Conservation (phyloP, 2,113 vertebrate species). For the Sander vitreus region DNA sequence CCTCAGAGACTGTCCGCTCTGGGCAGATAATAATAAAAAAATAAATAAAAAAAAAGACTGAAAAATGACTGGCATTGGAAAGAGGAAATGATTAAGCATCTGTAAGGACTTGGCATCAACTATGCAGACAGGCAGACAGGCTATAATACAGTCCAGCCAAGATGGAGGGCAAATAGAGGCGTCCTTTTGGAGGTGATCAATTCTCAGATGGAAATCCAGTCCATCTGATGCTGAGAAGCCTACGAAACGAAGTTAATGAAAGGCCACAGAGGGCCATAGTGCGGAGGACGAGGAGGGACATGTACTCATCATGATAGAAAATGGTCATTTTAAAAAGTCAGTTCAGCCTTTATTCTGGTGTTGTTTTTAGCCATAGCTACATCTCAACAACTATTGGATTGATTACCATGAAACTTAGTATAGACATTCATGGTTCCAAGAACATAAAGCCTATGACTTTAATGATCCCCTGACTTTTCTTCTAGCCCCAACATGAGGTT, state of each 20-base stretch:
- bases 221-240: constrained; percentile 41
- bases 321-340: neutral
- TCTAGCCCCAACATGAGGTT: neutral
- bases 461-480: neutral
- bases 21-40: constrained; percentile 64
- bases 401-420: neutral
- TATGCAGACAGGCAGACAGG: constrained; percentile 48
- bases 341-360: neutral
- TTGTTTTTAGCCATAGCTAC: neutral
- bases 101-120: constrained; percentile 72
- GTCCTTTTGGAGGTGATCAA: constrained; percentile 48
- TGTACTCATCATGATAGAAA: constrained; percentile 13
- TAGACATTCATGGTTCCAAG: neutral
- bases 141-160: constrained; percentile 56
- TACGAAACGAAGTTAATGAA: constrained; percentile 33
- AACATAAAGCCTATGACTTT: neutral
- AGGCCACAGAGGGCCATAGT: constrained; percentile 11
- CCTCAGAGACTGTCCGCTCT: constrained; percentile 57
- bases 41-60: constrained; percentile 41
- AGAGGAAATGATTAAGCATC: constrained; percentile 76
- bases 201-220: constrained; percentile 50
- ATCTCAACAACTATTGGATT: constrained; percentile 2
- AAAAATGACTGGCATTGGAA: constrained; percentile 70
- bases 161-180: constrained; percentile 67
- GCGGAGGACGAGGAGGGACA: neutral